Evolutionary conservation across 2,797 vertebrate species (phyloP).

Genomic region (Chaetophractus vellerosus): DNA sequence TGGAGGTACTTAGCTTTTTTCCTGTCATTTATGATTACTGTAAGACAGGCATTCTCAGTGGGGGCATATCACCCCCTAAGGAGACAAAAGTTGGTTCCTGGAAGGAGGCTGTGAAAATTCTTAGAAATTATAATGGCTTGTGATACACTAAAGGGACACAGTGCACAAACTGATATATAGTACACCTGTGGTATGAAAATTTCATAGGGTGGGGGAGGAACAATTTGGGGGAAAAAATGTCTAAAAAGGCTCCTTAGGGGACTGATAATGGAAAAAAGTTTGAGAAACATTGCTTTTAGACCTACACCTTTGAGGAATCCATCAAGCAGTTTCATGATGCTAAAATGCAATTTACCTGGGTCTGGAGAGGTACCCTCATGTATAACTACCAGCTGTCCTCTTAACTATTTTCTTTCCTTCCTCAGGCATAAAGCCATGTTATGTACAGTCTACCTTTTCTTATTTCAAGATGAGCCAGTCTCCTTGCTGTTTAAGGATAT

Average conservation of each 20-base stretch:
- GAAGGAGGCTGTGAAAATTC: not conserved
- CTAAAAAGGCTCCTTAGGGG: not conserved
- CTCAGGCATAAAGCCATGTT: not conserved
- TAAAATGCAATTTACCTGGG: not conserved
- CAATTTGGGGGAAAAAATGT: not conserved
- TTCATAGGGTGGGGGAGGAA: not conserved
- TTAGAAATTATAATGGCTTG: constrained; percentile 1
- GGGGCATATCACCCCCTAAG: not conserved
- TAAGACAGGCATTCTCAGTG: not conserved
- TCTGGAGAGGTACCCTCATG: not conserved
- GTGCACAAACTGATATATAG: not conserved
- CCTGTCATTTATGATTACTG: not conserved
- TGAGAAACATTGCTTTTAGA: not conserved
- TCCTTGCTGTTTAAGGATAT: constrained; percentile 20
- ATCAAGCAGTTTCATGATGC: not conserved
- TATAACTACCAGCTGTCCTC: not conserved
- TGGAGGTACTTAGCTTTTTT: not conserved
- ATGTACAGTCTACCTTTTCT: not conserved
- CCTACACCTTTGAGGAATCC: not conserved
- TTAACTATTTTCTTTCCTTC: not conserved
- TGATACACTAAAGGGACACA: not conserved
- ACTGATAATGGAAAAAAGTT: not conserved
- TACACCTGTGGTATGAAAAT: not conserved
- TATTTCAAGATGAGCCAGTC: not conserved
- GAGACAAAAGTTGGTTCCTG: not conserved